Base-by-base conservation (phyloP, 2,113 vertebrate genomes). In the Semnornis frantzii region DNA sequence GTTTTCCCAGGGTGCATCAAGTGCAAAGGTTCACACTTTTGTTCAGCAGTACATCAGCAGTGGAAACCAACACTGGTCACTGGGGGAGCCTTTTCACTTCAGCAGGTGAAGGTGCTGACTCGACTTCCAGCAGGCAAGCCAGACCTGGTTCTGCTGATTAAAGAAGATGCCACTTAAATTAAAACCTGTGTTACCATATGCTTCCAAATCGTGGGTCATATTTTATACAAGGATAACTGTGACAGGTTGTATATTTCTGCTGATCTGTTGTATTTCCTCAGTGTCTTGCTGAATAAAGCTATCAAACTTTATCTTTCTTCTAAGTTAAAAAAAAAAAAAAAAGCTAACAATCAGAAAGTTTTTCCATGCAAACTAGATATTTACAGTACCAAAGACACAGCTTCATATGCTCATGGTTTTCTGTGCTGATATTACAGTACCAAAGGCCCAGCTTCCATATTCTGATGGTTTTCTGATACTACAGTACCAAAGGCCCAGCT, bases 121-220 rank as follows among this genome's bases (percentile, higher is more conserved):
- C 88, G 89, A 84, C 90, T 93, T 96, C 95, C 96, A 58, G 1
- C 92, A 90, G 87, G 96, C 91, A 94, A 93, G 93, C 94, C 94
- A 90, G 87, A 93, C 87, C 52, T 62, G 44, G 66, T 97, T 97
- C 89, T 97, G 97, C 97, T 98, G 97, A 98, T 96, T 97, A 96
- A 95, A 97, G 97, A 97, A 96, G 96, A 97, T 96, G 95, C 95
- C 96, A 96, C 94, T 91, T 98, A 96, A 97, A 97, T 97, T 97
- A 97, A 96, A 97, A 97, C 83, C 95, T 89, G 85, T 92, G 75
- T 90, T 97, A 79, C 97, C 98, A 97, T 98, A 98, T 98, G 97
- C 95, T 97, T 97, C 95, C 97, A 97, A 96, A 96, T 71, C 74
- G 87, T 44, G 13, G 96, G 93, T 97, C 96, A 97, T 98, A 97